Evolutionary conservation across 1,140 invertebrate genomes (phyloP), one percentile per base, ranked within the genome.

Genomic region (Euwallacea similis): DNA sequence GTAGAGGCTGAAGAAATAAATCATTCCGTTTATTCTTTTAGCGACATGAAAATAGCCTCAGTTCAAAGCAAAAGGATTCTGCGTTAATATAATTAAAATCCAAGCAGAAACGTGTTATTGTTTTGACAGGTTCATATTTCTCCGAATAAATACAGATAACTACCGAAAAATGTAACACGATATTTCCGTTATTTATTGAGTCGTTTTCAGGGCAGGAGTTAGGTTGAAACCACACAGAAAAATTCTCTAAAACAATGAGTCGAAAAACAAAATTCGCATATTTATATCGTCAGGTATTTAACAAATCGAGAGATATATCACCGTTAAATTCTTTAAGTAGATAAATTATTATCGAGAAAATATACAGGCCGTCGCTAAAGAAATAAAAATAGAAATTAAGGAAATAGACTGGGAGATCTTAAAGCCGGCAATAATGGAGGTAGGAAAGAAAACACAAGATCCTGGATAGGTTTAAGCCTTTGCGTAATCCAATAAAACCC

Each of bases 401-500:
- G 55, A 58, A 58, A 58, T 58, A 21, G n/a, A 58, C 21, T n/a
- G 13, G 16, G 50, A 53, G 11, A 15, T 11, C 15, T 53, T 15
- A 58, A 58, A 58, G 21, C 55, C 13, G 21, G 21, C 21, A 33
- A 33, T 61, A 41, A 61, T 61, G 42, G 59, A 61, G 42, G 59
- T 42, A 11, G n/a, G 42, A 63, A 63, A 63, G 7, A 47, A 63
- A 63, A 63, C 10, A 63, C 4, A 9, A 11, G 59, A 42, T 61
- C 21, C 21, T 11, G 47, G 13, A 63, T 63, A 63, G 42, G 44
- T 63, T 63, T 50, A 13, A 50, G 16, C 21, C 21, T 65, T 63
- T 65, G 63, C 63, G 63, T 65, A 65, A 65, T 33, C 47, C 21
- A 65, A 65, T 65, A 65, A 65, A 65, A 65, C 47, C 44, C 54